Percentiles rank a stretch among this genome's conserved stretches.
phyloP scores from a whole-genome alignment of 2,888 invertebrate species.

The Leptopterna dolabrata region DNA sequence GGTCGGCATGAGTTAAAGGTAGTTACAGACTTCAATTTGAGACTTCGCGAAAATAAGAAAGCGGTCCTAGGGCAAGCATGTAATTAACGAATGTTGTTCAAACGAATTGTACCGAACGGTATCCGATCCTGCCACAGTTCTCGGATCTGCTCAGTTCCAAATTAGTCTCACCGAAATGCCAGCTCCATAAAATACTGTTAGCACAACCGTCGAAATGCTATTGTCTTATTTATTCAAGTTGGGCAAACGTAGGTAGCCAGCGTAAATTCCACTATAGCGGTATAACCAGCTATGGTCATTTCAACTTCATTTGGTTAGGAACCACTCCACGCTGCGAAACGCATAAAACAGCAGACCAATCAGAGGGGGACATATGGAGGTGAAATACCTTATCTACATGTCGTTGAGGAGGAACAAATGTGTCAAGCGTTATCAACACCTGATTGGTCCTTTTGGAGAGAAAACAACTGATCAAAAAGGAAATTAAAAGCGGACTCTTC shows the following conservation, averaged over 20 bases:
- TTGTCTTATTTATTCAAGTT: background rate
- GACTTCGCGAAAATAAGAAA: too few relatives aligned
- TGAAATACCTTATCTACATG: too few relatives aligned
- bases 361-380: too few relatives aligned
- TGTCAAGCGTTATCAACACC: too few relatives aligned
- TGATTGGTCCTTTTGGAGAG: too few relatives aligned
- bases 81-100: too few relatives aligned
- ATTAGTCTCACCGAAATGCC: background rate
- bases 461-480: too few relatives aligned
- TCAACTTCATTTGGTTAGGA: background rate
- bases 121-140: background rate
- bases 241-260: constrained; percentile 3
- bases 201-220: background rate
- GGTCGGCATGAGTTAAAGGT: too few relatives aligned
- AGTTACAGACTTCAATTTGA: too few relatives aligned
- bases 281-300: background rate
- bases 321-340: background rate
- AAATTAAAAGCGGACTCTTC: too few relatives aligned
- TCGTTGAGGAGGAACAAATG: too few relatives aligned
- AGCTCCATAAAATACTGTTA: background rate
- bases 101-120: background rate
- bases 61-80: too few relatives aligned
- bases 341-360: background rate
- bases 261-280: background rate
- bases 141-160: background rate